Percentiles rank a stretch among this genome's conserved stretches.
Conservation (phyloP, 2,113 vertebrate species). For the Murina feae region DNA sequence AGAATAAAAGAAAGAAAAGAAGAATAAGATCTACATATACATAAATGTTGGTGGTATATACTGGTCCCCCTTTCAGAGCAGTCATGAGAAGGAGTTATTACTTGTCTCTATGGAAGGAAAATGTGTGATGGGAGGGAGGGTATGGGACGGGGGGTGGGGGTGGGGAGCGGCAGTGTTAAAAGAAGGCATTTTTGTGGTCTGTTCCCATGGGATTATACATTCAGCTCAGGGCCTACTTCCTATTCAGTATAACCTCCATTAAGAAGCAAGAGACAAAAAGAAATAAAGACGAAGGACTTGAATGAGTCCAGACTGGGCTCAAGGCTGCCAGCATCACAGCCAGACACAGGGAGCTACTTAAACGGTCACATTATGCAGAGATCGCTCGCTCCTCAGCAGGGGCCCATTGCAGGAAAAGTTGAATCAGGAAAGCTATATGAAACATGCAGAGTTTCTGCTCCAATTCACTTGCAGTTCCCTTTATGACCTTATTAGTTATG, state of each 20-base stretch:
- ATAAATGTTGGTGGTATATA: not conserved
- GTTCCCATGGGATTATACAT: conserved; percentile 53
- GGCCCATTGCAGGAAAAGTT: not conserved
- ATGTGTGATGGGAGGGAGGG: too few species aligned
- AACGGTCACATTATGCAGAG: not conserved
- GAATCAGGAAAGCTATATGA: not conserved
- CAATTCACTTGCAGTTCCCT: conserved; percentile 42
- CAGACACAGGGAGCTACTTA: not conserved
- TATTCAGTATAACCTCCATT: not conserved
- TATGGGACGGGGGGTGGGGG: too few species aligned
- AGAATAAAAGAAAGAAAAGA: not conserved
- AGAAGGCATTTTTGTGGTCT: not conserved
- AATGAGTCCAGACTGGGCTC: not conserved
- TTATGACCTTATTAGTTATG: conserved; percentile 45
- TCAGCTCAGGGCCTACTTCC: not conserved
- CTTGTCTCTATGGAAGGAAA: not conserved
- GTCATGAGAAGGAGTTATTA: not conserved
- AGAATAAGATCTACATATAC: not conserved
- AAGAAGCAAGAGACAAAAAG: conserved; percentile 46
- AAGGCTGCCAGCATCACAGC: not conserved
- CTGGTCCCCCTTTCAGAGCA: not conserved
- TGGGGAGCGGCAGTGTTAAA: not conserved
- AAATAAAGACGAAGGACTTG: not conserved
- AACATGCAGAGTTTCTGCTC: conserved; percentile 14
- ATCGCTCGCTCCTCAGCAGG: not conserved